Conservation (phyloP, 1,140 invertebrate genomes). For the Pemphigus obesinymphae region DNA sequence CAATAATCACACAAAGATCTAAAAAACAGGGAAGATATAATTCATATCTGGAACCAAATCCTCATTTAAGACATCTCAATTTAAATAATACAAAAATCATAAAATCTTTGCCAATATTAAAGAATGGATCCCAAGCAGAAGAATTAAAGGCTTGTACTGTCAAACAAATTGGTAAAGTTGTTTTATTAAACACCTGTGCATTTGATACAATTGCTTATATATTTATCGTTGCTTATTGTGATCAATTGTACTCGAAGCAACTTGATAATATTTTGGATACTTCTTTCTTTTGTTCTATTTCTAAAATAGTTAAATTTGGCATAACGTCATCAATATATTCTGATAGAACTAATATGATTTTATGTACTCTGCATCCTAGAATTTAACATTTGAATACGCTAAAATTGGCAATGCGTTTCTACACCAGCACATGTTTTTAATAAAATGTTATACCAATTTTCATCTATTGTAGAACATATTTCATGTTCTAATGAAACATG, state of each 20-base stretch:
- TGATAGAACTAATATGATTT: neutral
- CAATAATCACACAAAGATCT: neutral
- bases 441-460: neutral
- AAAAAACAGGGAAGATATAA: neutral
- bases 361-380: too few species aligned
- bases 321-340: neutral
- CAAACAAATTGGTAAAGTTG: neutral
- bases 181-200: neutral
- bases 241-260: neutral
- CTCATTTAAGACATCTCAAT: neutral
- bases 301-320: neutral
- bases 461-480: neutral
- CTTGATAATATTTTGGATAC: neutral
- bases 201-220: neutral
- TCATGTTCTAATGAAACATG: neutral
- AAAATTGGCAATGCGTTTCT: neutral
- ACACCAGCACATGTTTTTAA: neutral
- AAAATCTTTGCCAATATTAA: neutral
- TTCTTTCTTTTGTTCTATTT: neutral
- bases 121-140: neutral
- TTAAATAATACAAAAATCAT: neutral
- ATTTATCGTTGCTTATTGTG: neutral
- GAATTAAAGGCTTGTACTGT: neutral
- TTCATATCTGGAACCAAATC: neutral
- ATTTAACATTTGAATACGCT: neutral